phyloP scores from a whole-genome alignment of 2,113 vertebrate species.

The Cyprinodon tularosa region DNA sequence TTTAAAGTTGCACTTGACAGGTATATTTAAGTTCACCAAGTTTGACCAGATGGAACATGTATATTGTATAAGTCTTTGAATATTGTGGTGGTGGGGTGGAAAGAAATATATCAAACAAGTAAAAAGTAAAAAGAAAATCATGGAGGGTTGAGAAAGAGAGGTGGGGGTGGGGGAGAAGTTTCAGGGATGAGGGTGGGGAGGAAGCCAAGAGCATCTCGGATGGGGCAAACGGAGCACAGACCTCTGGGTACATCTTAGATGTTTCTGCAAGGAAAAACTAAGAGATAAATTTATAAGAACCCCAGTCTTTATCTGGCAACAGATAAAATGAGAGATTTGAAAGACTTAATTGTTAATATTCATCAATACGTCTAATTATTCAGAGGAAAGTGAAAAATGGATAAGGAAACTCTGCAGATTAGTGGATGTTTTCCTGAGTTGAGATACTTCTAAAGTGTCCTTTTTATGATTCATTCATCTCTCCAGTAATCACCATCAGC shows the following conservation, averaged over 20 bases:
- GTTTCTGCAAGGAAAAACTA: slow-evolving; percentile 61
- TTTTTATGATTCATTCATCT: slow-evolving; percentile 77
- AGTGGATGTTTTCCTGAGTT: slow-evolving; percentile 49
- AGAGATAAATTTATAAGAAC: slow-evolving; percentile 61
- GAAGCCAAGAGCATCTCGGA: slow-evolving; percentile 53
- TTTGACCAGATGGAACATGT: slow-evolving; percentile 81
- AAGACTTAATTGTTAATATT: slow-evolving; percentile 80
- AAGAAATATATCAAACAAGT: slow-evolving; percentile 74
- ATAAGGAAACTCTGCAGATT: slow-evolving; percentile 50
- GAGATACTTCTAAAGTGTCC: slow-evolving; percentile 59
- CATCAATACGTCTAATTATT: slow-evolving; percentile 76
- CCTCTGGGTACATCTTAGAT: slow-evolving; percentile 67
- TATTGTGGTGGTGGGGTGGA: slow-evolving; percentile 59
- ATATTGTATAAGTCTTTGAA: slow-evolving; percentile 81
- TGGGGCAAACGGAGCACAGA: slow-evolving; percentile 60
- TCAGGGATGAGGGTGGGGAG: slow-evolving; percentile 43
- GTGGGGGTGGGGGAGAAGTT: slow-evolving; percentile 19
- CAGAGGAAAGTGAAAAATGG: slow-evolving; percentile 66
- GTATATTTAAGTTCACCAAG: slow-evolving; percentile 81
- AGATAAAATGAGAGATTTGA: slow-evolving; percentile 75
- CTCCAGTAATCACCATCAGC: slow-evolving; percentile 52
- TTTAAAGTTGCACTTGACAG: slow-evolving; percentile 83
- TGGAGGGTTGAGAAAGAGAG: slow-evolving; percentile 11
- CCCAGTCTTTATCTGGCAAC: slow-evolving; percentile 70
- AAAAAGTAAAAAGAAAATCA: slow-evolving; percentile 53